Evolutionary conservation across 2,797 vertebrate genomes (phyloP).

Genomic region (Natrix natrix): DNA sequence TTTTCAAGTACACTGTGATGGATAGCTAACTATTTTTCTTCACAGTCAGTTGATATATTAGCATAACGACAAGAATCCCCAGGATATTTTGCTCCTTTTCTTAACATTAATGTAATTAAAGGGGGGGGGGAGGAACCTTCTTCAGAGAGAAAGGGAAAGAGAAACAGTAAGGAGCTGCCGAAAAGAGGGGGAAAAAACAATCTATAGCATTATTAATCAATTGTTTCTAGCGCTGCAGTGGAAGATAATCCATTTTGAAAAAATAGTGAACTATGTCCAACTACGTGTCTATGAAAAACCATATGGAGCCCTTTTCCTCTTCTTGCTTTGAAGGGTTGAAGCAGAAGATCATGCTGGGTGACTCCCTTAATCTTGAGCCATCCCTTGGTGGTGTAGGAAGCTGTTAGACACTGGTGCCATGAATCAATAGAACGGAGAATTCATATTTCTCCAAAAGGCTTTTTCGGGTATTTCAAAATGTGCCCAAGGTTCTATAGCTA

Average conservation of each 20-base stretch:
- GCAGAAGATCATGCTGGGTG: background rate
- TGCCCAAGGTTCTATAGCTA: background rate
- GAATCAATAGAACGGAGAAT: background rate
- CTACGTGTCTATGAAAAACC: background rate
- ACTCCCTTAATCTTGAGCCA: background rate
- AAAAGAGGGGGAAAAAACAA: slow-evolving; percentile 17
- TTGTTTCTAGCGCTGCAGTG: slow-evolving; percentile 12
- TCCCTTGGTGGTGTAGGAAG: background rate
- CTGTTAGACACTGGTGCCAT: background rate
- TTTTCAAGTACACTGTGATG: slow-evolving; percentile 36
- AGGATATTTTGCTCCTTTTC: slow-evolving; percentile 35
- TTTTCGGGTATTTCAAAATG: background rate
- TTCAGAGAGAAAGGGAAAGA: slow-evolving; percentile 30
- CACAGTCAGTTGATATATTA: slow-evolving; percentile 21
- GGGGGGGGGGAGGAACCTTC: background rate
- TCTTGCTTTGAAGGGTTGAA: background rate
- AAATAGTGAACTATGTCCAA: slow-evolving; percentile 15
- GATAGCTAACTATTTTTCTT: slow-evolving; percentile 23
- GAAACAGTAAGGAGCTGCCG: slow-evolving; percentile 20
- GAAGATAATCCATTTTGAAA: slow-evolving; percentile 32
- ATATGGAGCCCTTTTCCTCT: background rate
- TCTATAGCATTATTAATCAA: slow-evolving; percentile 19
- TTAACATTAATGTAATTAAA: slow-evolving; percentile 39
- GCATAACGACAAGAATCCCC: background rate
- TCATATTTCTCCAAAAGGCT: background rate